Percentiles rank a stretch among this genome's conserved stretches.
Evolutionary conservation across 2,797 vertebrate species (phyloP).

Genomic region (Hydrocynus forskahlii): DNA sequence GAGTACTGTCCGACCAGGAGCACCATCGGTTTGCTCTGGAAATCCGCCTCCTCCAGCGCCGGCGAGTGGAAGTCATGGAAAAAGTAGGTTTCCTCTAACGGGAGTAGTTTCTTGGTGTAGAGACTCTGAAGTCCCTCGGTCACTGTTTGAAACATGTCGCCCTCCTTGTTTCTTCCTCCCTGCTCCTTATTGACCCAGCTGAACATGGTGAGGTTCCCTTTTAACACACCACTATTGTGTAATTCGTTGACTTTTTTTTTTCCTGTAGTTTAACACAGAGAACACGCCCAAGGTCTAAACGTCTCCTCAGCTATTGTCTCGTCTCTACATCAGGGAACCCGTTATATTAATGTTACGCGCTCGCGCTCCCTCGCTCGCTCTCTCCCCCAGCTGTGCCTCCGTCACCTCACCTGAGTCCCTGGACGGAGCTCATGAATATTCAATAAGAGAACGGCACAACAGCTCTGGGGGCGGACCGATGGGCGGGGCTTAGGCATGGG

Average conservation of each 20-base stretch:
- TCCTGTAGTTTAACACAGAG: background rate
- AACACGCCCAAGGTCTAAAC: background rate
- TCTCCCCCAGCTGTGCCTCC: constrained; percentile 3
- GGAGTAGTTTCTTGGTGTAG: constrained; percentile 90
- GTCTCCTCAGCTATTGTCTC: background rate
- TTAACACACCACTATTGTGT: constrained; percentile 12
- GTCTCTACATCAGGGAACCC: background rate
- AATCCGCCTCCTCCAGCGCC: constrained; percentile 92
- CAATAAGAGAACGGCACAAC: constrained; percentile 6
- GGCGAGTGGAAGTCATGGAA: constrained; percentile 98
- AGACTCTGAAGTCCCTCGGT: constrained; percentile 89
- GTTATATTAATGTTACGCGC: background rate
- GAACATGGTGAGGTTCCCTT: constrained; percentile 81
- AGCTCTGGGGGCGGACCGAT: background rate
- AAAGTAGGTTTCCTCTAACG: constrained; percentile 92
- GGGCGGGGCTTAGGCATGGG: background rate
- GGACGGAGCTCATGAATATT: constrained; percentile 42
- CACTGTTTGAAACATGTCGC: constrained; percentile 91
- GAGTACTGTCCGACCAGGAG: constrained; percentile 95
- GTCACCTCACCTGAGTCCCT: constrained; percentile 50
- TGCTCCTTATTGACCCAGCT: constrained; percentile 91
- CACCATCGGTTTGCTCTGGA: constrained; percentile 96
- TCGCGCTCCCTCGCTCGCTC: background rate
- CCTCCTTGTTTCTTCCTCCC: constrained; percentile 79
- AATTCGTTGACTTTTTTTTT: constrained; percentile 36